phyloP scores from a whole-genome alignment of 2,113 vertebrate genomes.

The Lepisosteus oculatus region DNA sequence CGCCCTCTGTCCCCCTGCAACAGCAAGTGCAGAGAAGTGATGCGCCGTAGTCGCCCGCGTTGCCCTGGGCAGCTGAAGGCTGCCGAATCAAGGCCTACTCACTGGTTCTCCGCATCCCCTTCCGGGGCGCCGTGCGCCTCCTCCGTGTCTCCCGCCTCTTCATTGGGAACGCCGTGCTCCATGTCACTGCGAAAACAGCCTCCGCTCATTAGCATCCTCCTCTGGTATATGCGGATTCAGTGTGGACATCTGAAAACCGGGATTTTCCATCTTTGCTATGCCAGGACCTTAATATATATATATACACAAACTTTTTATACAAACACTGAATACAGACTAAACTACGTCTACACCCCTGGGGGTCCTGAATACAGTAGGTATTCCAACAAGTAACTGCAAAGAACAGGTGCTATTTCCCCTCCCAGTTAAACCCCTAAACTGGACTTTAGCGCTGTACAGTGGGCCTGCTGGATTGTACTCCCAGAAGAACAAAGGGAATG shows the following conservation, averaged over 20 bases:
- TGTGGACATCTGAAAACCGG: neutral
- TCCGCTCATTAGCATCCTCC: neutral
- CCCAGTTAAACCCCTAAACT: no score
- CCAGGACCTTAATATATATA: no score
- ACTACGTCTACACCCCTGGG: neutral
- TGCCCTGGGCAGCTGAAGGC: slow-evolving; percentile 19
- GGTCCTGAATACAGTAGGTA: no score
- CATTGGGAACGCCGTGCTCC: slow-evolving; percentile 51
- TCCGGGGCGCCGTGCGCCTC: slow-evolving; percentile 46
- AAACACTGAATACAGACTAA: neutral
- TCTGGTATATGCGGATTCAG: neutral
- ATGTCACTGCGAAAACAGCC: slow-evolving; percentile 53
- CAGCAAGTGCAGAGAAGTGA: neutral
- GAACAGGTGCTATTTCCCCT: no score
- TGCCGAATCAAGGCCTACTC: slow-evolving; percentile 34
- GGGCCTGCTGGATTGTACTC: no score
- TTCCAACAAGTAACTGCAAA: no score
- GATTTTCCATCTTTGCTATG: no score
- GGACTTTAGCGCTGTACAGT: no score
- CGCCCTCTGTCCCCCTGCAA: slow-evolving; percentile 43
- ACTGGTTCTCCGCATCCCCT: slow-evolving; percentile 66
- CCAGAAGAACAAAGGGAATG: no score
- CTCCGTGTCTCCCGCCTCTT: slow-evolving; percentile 52
- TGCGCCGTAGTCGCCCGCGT: neutral
- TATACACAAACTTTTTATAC: neutral